Evolutionary conservation across 2,888 invertebrate genomes (phyloP), one percentile per base, ranked within the genome.

Genomic region (Thyatira batis): DNA sequence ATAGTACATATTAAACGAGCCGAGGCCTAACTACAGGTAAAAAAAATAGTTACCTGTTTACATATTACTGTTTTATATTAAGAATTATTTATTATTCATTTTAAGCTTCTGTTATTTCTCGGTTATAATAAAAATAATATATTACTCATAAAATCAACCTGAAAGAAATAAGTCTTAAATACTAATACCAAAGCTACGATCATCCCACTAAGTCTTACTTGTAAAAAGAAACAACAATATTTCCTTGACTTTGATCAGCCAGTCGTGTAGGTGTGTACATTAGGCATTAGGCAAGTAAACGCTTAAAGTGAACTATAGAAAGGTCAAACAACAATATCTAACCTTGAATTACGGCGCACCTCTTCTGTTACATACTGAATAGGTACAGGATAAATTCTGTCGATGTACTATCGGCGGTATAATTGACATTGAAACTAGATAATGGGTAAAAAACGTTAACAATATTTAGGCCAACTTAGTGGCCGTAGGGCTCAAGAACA

Each of bases 321-420:
- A 83, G 84, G 81, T 81, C 76, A 74, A 66, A 60, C 61, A 64
- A 80, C 69, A 77, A 75, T 73, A 64, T 60, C 44, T 69, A 73
- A 66, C 83, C 82, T 84, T 83, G 82, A 71, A 71, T 63, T 57
- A 50, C 58, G 69, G 67, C 74, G 61, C 76, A 66, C 76, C 76
- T 80, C 71, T 63, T 71, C 57, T 61, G 62, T 50, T 65, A 65
- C 63, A 66, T 55, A 49, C 58, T 49, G 50, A 55, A 53, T 52
- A 56, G 8, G 17, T 27, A 48, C 25, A 28, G 33, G 27, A 46
- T 30, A 50, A 46, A 50, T 50, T 39, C 21, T 23, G 2, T 28
- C 23, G 13, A 23, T 4, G 20, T 50, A 21, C 33, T 13, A n/a
- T 39, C 8, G n/a, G 39, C 27, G 28, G 28, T 48, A 25, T 46